Conservation (phyloP, 2,888 invertebrate genomes). For the Cyclophora albipunctata region DNA sequence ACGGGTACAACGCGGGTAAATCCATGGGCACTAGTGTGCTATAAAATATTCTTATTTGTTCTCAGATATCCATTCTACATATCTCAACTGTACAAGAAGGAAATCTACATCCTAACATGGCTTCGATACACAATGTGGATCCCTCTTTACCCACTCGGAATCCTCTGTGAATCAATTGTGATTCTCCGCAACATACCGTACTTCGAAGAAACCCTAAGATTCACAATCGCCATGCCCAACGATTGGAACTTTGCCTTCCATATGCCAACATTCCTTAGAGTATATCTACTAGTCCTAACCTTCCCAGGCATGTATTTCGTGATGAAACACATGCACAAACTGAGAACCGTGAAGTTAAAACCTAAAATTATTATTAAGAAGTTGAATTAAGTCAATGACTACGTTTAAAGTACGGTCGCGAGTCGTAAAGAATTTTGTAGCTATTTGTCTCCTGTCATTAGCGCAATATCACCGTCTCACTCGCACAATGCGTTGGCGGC, state of each 20-base stretch:
- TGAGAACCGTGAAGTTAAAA: conserved; percentile 80
- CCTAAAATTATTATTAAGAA: conserved; percentile 62
- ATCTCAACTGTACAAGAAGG: conserved; percentile 83
- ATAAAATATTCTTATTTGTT: conserved; percentile 13
- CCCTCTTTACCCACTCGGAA: conserved; percentile 92
- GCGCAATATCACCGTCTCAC: no score
- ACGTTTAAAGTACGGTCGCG: no score
- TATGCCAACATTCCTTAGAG: conserved; percentile 84
- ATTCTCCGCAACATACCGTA: conserved; percentile 90
- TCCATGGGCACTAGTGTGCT: no score
- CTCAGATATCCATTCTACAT: conserved; percentile 95
- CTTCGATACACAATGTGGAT: conserved; percentile 96
- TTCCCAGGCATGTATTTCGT: conserved; percentile 85
- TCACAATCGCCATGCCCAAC: conserved; percentile 87
- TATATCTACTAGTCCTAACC: conserved; percentile 84
- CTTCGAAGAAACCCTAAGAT: conserved; percentile 88
- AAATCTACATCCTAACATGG: conserved; percentile 89
- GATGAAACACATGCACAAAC: conserved; percentile 89
- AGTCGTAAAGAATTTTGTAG: no score
- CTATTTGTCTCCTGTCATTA: no score
- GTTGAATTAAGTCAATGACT: conserved; percentile 36
- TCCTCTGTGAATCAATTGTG: conserved; percentile 89
- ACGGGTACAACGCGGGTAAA: no score
- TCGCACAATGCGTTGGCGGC: no score
- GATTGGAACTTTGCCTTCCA: conserved; percentile 90